Evolutionary conservation across 2,888 invertebrate genomes (phyloP).

Genomic region (Caenorhabditis sp.): DNA sequence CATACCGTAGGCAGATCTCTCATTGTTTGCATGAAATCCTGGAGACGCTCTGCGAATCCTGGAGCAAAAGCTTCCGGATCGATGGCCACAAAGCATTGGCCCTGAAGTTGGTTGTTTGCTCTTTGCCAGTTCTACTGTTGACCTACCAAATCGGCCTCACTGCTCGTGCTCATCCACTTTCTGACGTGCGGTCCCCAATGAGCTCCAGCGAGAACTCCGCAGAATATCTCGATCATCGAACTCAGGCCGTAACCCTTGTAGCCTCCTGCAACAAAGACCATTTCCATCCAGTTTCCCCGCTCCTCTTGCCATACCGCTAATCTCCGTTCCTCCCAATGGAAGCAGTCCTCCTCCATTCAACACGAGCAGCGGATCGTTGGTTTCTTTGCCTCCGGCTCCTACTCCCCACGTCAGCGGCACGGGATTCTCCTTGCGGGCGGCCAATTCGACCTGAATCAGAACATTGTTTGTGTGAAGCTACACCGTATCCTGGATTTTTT

Average conservation of each 20-base stretch:
- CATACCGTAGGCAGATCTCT: conserved; percentile 67
- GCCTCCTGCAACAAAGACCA: conserved; percentile 81
- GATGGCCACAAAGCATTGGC: conserved; percentile 76
- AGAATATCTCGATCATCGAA: conserved; percentile 89
- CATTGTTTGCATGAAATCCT: conserved; percentile 73
- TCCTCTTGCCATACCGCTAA: conserved; percentile 76
- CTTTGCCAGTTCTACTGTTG: conserved; percentile 75
- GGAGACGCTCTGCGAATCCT: conserved; percentile 71
- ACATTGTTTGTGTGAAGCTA: neutral
- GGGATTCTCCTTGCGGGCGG: conserved; percentile 85
- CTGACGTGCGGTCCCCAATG: conserved; percentile 87
- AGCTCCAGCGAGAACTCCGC: conserved; percentile 86
- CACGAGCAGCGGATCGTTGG: conserved; percentile 79
- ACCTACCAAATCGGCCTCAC: conserved; percentile 82
- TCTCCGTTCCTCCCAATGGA: conserved; percentile 81
- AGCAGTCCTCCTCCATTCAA: conserved; percentile 80
- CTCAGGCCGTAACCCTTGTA: conserved; percentile 92
- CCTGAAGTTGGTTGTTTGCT: conserved; percentile 57
- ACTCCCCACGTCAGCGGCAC: conserved; percentile 92
- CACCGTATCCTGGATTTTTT: conserved; percentile 37
- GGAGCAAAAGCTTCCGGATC: conserved; percentile 76
- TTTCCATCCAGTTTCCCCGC: conserved; percentile 16
- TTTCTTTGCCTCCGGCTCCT: conserved; percentile 81
- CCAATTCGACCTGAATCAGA: conserved; percentile 86
- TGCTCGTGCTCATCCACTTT: conserved; percentile 85